phyloP scores from a whole-genome alignment of 2,797 vertebrate genomes.

The Chaunax sp. region DNA sequence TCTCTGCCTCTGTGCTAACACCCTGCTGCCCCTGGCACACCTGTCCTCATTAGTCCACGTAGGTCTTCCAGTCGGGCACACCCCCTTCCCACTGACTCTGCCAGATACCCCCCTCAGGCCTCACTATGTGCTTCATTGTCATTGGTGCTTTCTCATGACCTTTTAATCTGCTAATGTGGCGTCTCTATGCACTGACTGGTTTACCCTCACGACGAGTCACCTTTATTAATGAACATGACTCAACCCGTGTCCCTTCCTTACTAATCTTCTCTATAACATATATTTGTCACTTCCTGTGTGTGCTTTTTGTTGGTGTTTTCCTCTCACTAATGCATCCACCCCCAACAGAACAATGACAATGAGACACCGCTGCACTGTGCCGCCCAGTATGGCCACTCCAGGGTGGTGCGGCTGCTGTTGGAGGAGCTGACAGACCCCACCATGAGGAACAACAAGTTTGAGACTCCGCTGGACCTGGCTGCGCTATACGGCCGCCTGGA shows the following conservation, averaged over 20 bases:
- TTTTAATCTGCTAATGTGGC: constrained; percentile 38
- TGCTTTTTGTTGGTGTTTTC: not conserved
- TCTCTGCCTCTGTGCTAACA: constrained; percentile 12
- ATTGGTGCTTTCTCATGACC: constrained; percentile 42
- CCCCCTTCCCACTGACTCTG: constrained; percentile 2
- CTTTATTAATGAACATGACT: constrained; percentile 25
- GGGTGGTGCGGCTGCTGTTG: constrained; percentile 94
- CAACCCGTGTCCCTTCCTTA: not conserved
- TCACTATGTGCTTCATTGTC: constrained; percentile 31
- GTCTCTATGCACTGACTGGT: constrained; percentile 43
- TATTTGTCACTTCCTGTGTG: not conserved
- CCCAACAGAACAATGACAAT: constrained; percentile 95
- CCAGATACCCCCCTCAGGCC: constrained; percentile 3
- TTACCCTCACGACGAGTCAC: constrained; percentile 21
- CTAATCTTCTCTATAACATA: constrained; percentile 13
- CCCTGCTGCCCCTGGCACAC: constrained; percentile 29
- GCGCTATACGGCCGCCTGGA: constrained; percentile 96
- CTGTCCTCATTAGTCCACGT: constrained; percentile 52
- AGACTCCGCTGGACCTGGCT: constrained; percentile 96
- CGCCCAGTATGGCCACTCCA: constrained; percentile 94
- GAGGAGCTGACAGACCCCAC: constrained; percentile 99
- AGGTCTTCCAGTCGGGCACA: constrained; percentile 27
- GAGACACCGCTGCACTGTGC: constrained; percentile 98
- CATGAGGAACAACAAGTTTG: constrained; percentile 98
- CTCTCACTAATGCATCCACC: not conserved